Conservation (phyloP, 2,113 vertebrate species). For the Columba livia region DNA sequence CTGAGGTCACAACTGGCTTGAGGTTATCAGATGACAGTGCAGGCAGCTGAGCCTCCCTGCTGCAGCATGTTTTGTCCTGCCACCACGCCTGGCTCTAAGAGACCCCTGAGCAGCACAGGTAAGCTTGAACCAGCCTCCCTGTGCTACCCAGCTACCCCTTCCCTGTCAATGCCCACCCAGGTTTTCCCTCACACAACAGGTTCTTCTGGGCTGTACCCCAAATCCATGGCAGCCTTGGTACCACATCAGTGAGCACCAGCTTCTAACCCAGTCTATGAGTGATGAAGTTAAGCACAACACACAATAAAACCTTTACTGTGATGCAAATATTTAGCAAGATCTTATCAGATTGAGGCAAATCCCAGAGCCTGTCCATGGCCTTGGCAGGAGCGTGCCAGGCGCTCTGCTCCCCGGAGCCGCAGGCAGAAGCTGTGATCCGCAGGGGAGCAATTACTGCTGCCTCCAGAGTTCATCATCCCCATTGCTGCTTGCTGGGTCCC, state of each 20-base stretch:
- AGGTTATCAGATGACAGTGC: not conserved
- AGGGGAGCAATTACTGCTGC: not conserved
- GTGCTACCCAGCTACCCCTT: not conserved
- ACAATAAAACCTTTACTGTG: not conserved
- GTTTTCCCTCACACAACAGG: fast-evolving
- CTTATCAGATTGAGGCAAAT: not conserved
- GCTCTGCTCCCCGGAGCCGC: not conserved
- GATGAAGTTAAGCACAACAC: not conserved
- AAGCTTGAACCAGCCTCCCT: not conserved
- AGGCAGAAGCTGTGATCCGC: not conserved
- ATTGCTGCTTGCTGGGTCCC: fast-evolving
- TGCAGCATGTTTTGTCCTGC: not conserved
- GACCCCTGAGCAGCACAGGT: not conserved
- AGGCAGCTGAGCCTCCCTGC: not conserved
- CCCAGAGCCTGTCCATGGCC: not conserved
- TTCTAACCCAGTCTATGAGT: not conserved
- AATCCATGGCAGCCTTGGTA: not conserved
- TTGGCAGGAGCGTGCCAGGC: not conserved
- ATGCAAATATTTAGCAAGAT: not conserved
- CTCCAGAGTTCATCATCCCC: not conserved
- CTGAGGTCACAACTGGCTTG: not conserved
- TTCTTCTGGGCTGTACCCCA: not conserved
- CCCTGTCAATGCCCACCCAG: not conserved
- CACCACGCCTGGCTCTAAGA: fast-evolving
- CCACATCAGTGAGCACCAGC: not conserved